Conservation (phyloP, 2,113 vertebrate species). For the Nettapus auritus region DNA sequence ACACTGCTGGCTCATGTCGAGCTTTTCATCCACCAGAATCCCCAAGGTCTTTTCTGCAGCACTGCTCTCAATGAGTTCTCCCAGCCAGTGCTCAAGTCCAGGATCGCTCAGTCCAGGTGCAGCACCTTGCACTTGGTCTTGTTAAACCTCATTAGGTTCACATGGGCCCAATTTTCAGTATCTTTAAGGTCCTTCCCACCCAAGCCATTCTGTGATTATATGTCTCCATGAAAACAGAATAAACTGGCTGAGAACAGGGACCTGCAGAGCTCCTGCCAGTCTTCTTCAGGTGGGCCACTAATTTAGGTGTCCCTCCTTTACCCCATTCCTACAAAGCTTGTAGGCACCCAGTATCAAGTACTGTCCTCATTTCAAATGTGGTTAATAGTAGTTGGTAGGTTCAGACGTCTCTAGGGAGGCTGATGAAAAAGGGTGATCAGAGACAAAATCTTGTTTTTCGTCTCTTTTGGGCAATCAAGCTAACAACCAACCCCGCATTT, state of each 20-base stretch:
- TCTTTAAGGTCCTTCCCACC: not conserved
- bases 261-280: not conserved
- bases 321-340: not conserved
- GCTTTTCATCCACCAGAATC: too few species aligned
- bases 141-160: too few species aligned
- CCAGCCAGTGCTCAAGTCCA: too few species aligned
- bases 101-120: too few species aligned
- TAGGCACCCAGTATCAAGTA: not conserved
- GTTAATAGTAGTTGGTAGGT: not conserved
- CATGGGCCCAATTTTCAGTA: too few species aligned
- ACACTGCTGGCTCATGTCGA: too few species aligned
- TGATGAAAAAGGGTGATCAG: not conserved
- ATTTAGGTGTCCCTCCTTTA: not conserved
- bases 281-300: not conserved
- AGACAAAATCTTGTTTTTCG: not conserved
- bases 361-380: not conserved
- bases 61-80: too few species aligned
- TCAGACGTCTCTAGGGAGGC: too few species aligned
- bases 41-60: too few species aligned
- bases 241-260: not conserved
- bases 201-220: not conserved
- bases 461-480: not conserved
- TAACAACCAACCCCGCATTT: fast-evolving
- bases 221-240: not conserved
- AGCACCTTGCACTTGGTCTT: too few species aligned